Base-by-base conservation (phyloP, 2,113 vertebrate species). In the Laticauda laticaudata region DNA sequence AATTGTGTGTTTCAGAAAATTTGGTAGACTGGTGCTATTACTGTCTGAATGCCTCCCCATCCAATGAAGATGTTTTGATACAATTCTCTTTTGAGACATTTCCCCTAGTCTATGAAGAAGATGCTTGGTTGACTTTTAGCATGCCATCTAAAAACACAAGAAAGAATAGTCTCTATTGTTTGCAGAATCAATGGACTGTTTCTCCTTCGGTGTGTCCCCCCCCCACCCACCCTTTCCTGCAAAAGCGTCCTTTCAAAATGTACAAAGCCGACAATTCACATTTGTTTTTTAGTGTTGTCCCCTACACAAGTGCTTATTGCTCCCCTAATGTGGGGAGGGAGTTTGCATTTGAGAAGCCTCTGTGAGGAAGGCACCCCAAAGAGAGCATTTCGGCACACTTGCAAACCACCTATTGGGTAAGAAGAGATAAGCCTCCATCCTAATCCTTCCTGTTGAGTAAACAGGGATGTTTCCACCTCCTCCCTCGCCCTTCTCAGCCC, bases 361-460 rank as follows among this genome's bases (percentile, higher is more conserved):
- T 91, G 92, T 21, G 23, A 29, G 75, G 6, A 29, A 92, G 81
- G 29, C 81, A 3, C 54, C 48, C 89, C 86, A 64, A 8, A 61
- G 69, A 59, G 45, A 89, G 81, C 1, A 23, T 86, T 57, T 43
- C 89, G 51, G n/a, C 59, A 86, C 1, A 8, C 89, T 48, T 2
- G 94, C 89, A 45, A 59, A 45, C 51, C 39, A 2, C 45, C 21
- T 14, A 56, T 2, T 26, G 45, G 24, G 3, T 0, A 14, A 14
- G 48, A 29, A 0, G 15, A 5, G 86, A 4, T 69, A 15, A 1
- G 0, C 0, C 53, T 9, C 24, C 81, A 0, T 53, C 91, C 24
- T 0, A 0, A n/a, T 0, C 10, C n/a, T 15, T 39, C 93, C 93
- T 43, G 54, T 21, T 11, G 91, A 18, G 21, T 91, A 1, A 88